Percentiles rank a stretch among this genome's conserved stretches.
These are phyloP conservation scores for Cyprichromis sp. DNA, from an alignment of 2,113 vertebrate genomes.

Conservation along the genomic window DNA sequence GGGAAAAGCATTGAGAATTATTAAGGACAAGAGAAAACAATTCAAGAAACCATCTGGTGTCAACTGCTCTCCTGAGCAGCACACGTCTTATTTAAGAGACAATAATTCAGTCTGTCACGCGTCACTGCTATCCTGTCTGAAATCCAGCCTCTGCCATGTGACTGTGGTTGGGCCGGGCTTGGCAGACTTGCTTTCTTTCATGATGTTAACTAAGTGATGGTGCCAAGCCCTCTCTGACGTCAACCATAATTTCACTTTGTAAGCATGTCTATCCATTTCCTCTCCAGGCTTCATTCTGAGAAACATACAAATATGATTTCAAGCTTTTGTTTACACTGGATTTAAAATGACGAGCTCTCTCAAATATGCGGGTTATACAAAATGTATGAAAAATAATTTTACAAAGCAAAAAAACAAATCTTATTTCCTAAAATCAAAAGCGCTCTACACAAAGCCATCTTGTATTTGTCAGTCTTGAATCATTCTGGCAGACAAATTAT, in stretches of 20 bases:
- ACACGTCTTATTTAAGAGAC: not conserved
- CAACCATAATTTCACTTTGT: slow-evolving; percentile 47
- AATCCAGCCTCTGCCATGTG: slow-evolving; percentile 38
- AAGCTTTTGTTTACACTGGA: slow-evolving; percentile 31
- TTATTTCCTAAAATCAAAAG: not conserved
- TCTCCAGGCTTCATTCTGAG: not conserved
- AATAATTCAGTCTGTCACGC: slow-evolving; percentile 17
- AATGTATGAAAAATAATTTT: not conserved
- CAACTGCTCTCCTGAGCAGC: not conserved
- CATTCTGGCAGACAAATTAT: not conserved
- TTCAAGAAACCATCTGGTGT: not conserved
- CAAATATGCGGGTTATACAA: not conserved
- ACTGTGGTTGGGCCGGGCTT: slow-evolving; percentile 40
- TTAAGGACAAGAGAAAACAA: not conserved
- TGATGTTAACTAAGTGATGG: slow-evolving; percentile 35
- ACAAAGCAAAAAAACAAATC: not conserved
- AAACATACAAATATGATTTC: not conserved
- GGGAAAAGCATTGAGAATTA: not conserved
- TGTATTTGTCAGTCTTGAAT: slow-evolving; percentile 1
- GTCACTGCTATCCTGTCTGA: slow-evolving; percentile 19
- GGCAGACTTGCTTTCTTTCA: slow-evolving; percentile 8
- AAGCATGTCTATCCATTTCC: slow-evolving; percentile 48
- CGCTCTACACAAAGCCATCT: not conserved
- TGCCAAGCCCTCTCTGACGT: slow-evolving; percentile 45
- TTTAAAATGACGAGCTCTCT: slow-evolving; percentile 25